Evolutionary conservation across 2,113 vertebrate genomes (phyloP).

Genomic region (Vulpes lagopus): DNA sequence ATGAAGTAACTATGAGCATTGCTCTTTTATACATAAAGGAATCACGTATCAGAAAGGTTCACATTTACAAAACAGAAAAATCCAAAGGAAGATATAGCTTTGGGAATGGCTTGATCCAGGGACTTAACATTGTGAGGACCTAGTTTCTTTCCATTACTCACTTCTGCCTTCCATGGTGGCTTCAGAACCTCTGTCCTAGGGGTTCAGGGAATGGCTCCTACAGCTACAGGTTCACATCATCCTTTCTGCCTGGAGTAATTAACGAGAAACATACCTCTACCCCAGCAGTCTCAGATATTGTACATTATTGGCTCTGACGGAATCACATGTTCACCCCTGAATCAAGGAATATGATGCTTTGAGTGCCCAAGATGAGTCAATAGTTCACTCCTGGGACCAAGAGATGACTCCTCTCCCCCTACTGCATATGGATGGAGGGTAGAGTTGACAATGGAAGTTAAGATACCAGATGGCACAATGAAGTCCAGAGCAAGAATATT

Average conservation of each 20-base stretch:
- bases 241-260: neutral
- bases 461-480: neutral
- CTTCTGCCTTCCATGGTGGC: neutral
- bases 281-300: neutral
- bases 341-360: neutral
- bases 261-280: neutral
- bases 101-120: neutral
- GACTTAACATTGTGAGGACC: neutral
- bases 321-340: neutral
- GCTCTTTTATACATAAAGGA: neutral
- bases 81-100: neutral
- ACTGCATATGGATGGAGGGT: neutral
- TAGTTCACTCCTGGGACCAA: neutral
- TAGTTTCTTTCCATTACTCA: neutral
- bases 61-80: neutral
- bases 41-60: neutral
- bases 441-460: neutral
- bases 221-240: neutral
- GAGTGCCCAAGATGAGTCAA: neutral
- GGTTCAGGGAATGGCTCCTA: neutral
- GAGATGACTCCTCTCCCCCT: neutral
- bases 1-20: neutral
- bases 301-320: neutral
- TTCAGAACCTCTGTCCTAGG: neutral
- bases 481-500: neutral